phyloP scores from a whole-genome alignment of 2,797 vertebrate species.

The Crocidura indochinensis region DNA sequence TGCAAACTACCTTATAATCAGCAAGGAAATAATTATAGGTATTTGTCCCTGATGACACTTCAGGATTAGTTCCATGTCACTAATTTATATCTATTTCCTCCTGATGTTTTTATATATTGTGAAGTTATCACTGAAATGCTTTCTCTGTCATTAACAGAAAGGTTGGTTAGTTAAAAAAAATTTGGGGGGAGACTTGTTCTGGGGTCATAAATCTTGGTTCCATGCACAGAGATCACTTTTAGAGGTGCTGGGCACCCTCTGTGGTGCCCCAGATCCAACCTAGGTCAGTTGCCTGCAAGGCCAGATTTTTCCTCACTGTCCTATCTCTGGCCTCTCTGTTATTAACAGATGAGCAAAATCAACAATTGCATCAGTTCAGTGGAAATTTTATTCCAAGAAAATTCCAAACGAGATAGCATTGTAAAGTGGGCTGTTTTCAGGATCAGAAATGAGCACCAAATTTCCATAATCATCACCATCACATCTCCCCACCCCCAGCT shows the following conservation, averaged over 20 bases:
- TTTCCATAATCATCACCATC: slow-evolving; percentile 27
- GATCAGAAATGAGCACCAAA: slow-evolving; percentile 33
- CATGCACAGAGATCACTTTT: too few species aligned
- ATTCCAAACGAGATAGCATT: slow-evolving; percentile 4
- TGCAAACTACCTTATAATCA: slow-evolving; percentile 3
- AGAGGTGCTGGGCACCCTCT: too few species aligned
- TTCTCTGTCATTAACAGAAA: slow-evolving; percentile 14
- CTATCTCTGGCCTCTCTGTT: not conserved
- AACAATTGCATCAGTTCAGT: slow-evolving; percentile 28
- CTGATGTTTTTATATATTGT: not conserved
- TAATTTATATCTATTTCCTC: slow-evolving; percentile 17
- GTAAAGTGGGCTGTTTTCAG: slow-evolving; percentile 47
- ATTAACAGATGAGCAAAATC: slow-evolving; percentile 35
- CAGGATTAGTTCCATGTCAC: not conserved
- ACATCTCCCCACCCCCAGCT: not conserved
- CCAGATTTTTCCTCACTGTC: too few species aligned
- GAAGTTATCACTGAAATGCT: not conserved
- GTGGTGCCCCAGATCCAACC: too few species aligned
- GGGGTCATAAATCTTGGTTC: too few species aligned
- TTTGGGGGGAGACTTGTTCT: too few species aligned
- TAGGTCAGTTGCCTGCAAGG: too few species aligned
- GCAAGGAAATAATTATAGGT: slow-evolving; percentile 61
- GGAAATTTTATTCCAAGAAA: slow-evolving; percentile 51
- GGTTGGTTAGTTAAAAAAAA: not conserved
- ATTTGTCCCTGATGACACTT: not conserved